These are phyloP conservation scores for Crotalus viridis DNA, from an alignment of 2,113 vertebrate genomes.

Conservation along the genomic window DNA sequence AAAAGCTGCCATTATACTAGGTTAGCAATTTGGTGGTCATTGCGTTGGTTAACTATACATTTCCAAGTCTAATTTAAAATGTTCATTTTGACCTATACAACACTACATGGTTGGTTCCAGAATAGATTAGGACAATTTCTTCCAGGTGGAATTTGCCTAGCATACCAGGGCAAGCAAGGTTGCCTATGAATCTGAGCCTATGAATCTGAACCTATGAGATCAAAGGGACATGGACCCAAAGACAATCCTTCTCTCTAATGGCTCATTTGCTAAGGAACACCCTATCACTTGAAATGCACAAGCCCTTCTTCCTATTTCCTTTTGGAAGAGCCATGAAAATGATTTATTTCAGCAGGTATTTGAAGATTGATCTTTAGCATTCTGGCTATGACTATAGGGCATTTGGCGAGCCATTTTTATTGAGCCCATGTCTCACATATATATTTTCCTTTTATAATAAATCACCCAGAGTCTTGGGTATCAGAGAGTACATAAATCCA, in stretches of 20 bases:
- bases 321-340: background rate
- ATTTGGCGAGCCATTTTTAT: background rate
- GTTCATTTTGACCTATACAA: background rate
- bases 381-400: background rate
- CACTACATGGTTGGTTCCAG: background rate
- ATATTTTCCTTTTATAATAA: background rate
- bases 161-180: background rate
- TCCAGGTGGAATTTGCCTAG: background rate
- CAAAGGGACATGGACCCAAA: background rate
- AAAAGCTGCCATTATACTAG: background rate
- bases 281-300: background rate
- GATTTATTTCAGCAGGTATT: background rate
- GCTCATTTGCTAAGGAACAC: background rate
- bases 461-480: background rate
- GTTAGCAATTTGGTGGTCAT: background rate
- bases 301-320: background rate
- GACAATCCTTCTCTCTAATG: background rate
- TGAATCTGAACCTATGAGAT: background rate
- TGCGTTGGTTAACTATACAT: background rate
- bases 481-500: background rate
- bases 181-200: background rate
- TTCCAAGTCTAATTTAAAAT: background rate
- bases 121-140: background rate
- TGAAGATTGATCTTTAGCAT: background rate
- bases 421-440: background rate